Base-by-base conservation (phyloP, 2,113 vertebrate genomes). In the Entelurus aequoreus region DNA sequence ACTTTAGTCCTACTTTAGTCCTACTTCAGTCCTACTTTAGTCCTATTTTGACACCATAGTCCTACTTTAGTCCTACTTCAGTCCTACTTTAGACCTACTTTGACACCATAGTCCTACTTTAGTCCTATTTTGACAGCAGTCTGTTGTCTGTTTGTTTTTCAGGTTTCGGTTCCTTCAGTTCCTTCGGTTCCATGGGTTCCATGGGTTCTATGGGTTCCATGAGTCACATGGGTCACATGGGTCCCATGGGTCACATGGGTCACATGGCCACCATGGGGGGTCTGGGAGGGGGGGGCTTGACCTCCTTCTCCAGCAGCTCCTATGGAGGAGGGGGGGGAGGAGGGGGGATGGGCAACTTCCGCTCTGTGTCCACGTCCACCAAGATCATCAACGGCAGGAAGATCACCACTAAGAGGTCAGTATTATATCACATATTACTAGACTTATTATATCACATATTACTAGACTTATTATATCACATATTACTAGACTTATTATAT, bases 361-460 rank as follows among this genome's bases (percentile, higher is more conserved):
- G 91, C 69, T 98, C 95, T 0, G 84, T 98, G 59, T 98, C 95
- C 0, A 94, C 94, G 62, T 96, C 97, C 54, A 97, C 94, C 70
- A 96, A 95, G 83, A 93, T 95, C 59, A 75, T 98, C 78, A 95
- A 98, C 2, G 97, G 95, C 89, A 94, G 83, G 81, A 95, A 92
- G 88, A 92, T 98, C 80, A 98, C 91, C 50, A 98, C 94, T 35
- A 99, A 96, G 90, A 93, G 85, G 97, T 97, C 92, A 60, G 19
- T 19, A 19, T 19, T 19, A 19, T 19, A n/a, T n/a, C n/a, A n/a
- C n/a, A n/a, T n/a, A n/a, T n/a, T n/a, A n/a, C n/a, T n/a, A n/a
- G n/a, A n/a, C n/a, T n/a, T n/a, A n/a, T n/a, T n/a, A n/a, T n/a
- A n/a, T n/a, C n/a, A n/a, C n/a, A n/a, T n/a, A n/a, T n/a, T n/a